A percentile compares a stretch with the other conserved stretches of the same genome.
Conservation (phyloP, 2,797 vertebrate species). For the Phataginus tetradactyla region DNA sequence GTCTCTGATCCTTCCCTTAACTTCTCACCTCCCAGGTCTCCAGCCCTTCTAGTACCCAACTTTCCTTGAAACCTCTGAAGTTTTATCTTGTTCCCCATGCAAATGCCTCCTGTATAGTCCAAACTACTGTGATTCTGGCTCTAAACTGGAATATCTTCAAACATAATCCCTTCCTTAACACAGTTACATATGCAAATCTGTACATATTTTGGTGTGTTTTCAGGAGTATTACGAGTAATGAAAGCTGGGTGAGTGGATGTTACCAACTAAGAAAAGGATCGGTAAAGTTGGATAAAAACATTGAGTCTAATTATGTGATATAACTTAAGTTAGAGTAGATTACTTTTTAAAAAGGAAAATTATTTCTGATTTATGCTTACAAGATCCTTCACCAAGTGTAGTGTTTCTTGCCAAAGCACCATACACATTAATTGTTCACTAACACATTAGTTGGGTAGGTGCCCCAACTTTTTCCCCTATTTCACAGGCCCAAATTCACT, state of each 20-base stretch:
- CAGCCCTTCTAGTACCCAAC: background rate
- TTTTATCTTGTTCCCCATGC: background rate
- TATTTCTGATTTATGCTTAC: background rate
- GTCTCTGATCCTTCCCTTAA: background rate
- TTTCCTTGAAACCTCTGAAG: background rate
- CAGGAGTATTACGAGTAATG: background rate
- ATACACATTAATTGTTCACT: accelerated
- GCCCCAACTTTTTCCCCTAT: background rate
- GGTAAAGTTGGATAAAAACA: background rate
- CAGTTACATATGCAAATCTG: too few species aligned
- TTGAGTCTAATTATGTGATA: background rate
- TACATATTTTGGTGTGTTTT: background rate
- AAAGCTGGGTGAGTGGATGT: background rate
- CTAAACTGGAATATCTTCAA: background rate
- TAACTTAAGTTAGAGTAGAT: background rate
- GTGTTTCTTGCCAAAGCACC: background rate
- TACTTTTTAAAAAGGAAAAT: background rate
- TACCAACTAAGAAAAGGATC: background rate
- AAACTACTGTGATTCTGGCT: background rate
- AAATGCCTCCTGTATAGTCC: background rate
- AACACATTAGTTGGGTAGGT: background rate
- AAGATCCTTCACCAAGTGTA: background rate
- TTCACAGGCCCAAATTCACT: background rate
- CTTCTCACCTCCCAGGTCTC: too few species aligned
- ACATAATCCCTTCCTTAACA: background rate